A percentile compares a stretch with the other conserved stretches of the same genome.
Evolutionary conservation across 1,140 invertebrate genomes (phyloP).

Genomic region (Littorina saxatilis): DNA sequence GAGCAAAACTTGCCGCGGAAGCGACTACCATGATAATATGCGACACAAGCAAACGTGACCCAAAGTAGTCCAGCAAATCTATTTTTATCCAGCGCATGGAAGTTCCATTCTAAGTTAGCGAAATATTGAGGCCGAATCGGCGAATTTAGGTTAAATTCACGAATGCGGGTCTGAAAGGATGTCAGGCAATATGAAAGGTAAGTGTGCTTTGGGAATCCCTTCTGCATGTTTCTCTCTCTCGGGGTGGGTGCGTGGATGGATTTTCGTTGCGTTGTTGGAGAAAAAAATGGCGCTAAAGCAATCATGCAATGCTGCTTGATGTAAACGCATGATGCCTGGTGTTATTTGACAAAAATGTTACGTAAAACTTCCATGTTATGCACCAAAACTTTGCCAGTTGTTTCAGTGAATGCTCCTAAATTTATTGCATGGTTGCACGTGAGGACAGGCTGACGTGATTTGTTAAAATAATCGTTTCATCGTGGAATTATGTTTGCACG

Average conservation of each 20-base stretch:
- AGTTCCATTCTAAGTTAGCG: constrained; percentile 36
- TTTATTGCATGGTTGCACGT: constrained; percentile 36
- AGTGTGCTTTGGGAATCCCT: constrained; percentile 40
- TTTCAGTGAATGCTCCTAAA: neutral
- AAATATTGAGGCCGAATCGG: constrained; percentile 53
- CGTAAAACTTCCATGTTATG: neutral
- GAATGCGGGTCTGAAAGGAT: constrained; percentile 54
- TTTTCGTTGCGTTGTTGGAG: constrained; percentile 42
- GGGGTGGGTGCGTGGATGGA: neutral
- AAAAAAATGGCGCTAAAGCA: constrained; percentile 58
- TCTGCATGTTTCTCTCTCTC: neutral
- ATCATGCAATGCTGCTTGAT: constrained; percentile 34
- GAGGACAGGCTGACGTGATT: neutral
- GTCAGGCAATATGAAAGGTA: constrained; percentile 57
- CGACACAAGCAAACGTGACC: constrained; percentile 34
- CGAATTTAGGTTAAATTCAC: constrained; percentile 58
- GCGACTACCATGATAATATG: constrained; percentile 36
- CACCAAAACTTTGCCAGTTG: neutral
- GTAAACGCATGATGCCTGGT: constrained; percentile 29
- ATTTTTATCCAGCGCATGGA: constrained; percentile 39
- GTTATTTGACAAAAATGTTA: constrained; percentile 27
- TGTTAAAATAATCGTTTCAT: neutral
- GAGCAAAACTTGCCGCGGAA: constrained; percentile 16
- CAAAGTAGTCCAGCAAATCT: constrained; percentile 37
- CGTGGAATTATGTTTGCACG: constrained; percentile 1